Percentiles rank a stretch among this genome's conserved stretches.
These are phyloP conservation scores for Gastracanthus pulcherrimus DNA, from an alignment of 2,888 invertebrate genomes.

Conservation along the genomic window DNA sequence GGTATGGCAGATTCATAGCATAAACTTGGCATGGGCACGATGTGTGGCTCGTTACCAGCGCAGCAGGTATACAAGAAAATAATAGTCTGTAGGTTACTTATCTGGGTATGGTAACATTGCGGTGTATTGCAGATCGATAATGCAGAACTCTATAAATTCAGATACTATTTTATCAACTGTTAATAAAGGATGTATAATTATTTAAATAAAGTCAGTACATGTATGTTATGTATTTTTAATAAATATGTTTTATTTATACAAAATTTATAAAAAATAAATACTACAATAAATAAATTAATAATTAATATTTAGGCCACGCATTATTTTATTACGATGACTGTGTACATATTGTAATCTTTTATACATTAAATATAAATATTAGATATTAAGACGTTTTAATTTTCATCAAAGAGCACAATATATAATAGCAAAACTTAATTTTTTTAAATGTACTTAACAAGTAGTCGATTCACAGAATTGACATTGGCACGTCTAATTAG, in stretches of 20 bases:
- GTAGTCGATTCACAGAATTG: slow-evolving; percentile 40
- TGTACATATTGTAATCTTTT: not conserved
- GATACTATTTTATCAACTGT: not conserved
- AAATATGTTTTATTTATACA: slow-evolving; percentile 29
- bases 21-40: too few relatives aligned
- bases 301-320: not conserved
- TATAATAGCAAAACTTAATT: slow-evolving; percentile 5
- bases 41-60: not conserved
- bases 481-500: slow-evolving; percentile 37
- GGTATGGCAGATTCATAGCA: too few relatives aligned
- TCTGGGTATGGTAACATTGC: not conserved
- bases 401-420: not conserved
- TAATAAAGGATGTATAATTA: not conserved
- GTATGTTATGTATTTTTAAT: not conserved
- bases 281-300: not conserved
- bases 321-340: slow-evolving; percentile 21
- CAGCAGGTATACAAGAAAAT: not conserved
- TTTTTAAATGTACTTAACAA: not conserved
- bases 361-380: not conserved
- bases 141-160: not conserved
- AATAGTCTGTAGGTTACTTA: not conserved
- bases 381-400: not conserved
- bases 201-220: not conserved
- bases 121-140: not conserved
- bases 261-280: not conserved